Evolutionary conservation across 2,113 vertebrate species (phyloP).

Genomic region (Lutjanus erythropterus): DNA sequence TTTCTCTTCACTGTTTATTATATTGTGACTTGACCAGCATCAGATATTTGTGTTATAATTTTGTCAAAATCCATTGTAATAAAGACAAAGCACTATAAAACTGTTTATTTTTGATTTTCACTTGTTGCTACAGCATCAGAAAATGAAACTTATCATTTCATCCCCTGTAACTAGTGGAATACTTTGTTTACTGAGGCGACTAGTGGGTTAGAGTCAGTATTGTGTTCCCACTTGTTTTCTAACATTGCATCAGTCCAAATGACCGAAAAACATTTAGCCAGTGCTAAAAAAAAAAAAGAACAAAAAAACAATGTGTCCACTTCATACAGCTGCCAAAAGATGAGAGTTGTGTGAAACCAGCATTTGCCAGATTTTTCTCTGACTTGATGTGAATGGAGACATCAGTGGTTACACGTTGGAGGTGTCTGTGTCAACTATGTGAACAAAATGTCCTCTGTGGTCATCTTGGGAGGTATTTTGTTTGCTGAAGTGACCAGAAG

Average conservation of each 20-base stretch:
- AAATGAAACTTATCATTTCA: neutral
- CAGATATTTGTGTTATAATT: constrained; percentile 21
- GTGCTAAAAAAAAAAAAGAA: neutral
- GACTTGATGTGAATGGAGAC: constrained; percentile 14
- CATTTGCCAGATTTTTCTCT: constrained; percentile 9
- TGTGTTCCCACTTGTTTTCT: neutral
- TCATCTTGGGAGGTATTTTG: constrained; percentile 13
- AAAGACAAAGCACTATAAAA: constrained; percentile 45
- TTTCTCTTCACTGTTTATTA: neutral
- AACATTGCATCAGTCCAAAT: neutral
- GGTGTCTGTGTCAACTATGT: constrained; percentile 7
- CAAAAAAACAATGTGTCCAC: constrained; percentile 2
- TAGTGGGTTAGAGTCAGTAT: neutral
- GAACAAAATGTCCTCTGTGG: constrained; percentile 15
- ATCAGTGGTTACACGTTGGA: neutral
- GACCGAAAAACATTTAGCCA: constrained; percentile 9
- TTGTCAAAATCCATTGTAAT: constrained; percentile 50
- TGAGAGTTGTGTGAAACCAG: constrained; percentile 2
- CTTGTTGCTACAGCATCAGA: neutral
- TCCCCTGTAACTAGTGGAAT: neutral
- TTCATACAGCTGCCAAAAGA: neutral
- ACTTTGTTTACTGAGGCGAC: neutral
- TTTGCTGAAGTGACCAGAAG: constrained; percentile 14
- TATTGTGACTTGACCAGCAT: constrained; percentile 8
- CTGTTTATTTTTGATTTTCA: neutral